Conservation (phyloP, 2,888 invertebrate genomes). For the Brachyptera risi region DNA sequence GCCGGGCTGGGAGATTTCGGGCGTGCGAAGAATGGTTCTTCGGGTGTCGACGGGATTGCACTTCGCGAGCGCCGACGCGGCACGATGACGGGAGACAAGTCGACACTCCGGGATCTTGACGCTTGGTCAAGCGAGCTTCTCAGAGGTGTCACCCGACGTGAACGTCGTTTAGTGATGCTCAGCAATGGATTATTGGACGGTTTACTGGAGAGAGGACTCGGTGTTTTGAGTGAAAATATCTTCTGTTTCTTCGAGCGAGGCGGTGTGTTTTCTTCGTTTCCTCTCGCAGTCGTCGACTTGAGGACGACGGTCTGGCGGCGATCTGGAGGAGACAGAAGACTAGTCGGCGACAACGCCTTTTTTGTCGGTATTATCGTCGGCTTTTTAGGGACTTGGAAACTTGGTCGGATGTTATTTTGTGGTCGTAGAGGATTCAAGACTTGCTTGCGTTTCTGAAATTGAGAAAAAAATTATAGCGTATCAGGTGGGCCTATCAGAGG, state of each 20-base stretch:
- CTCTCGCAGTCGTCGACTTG: not conserved
- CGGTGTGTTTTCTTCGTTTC: not conserved
- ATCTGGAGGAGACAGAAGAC: not conserved
- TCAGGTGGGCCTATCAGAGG: too few relatives aligned
- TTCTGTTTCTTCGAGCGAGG: not conserved
- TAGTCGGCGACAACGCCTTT: not conserved
- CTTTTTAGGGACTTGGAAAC: conserved; percentile 10
- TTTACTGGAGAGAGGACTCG: not conserved
- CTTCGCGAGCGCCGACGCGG: not conserved
- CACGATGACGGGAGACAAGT: not conserved
- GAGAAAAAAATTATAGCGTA: too few relatives aligned
- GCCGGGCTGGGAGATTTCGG: too few relatives aligned
- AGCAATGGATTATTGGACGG: not conserved
- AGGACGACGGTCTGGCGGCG: conserved; percentile 16
- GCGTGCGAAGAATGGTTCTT: not conserved
- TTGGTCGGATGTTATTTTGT: not conserved
- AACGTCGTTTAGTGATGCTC: too few relatives aligned
- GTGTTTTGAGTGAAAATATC: not conserved
- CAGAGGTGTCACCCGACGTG: too few relatives aligned
- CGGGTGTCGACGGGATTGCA: not conserved
- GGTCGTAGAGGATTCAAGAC: not conserved
- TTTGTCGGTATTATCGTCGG: not conserved
- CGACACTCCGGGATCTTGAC: not conserved
- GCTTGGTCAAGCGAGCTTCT: too few relatives aligned
- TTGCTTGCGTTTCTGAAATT: not conserved